Base-by-base conservation (phyloP, 1,140 invertebrate genomes). In the Drosophila lacteicornis region DNA sequence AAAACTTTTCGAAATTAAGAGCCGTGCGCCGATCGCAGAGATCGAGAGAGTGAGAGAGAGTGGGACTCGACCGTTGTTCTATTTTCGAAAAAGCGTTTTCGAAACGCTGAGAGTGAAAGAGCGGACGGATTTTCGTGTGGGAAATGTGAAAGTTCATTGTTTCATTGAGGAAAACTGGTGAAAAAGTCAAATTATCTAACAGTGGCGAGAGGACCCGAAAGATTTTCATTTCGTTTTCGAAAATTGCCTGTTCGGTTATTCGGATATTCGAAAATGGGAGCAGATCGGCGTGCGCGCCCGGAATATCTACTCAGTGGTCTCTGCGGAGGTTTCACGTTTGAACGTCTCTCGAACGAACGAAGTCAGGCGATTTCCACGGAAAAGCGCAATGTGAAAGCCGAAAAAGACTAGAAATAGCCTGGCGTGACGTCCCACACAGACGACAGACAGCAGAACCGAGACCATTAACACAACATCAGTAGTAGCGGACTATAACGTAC, bases 261-360 rank as follows among this genome's bases (percentile, higher is more conserved):
- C 83, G 83, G 30, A 7, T 33, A 33, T 33, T 33, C 30, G 30
- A 9, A 90, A 86, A 73, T 51, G 38, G 57, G 62, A 78, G 68
- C 58, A 65, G 33, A 33, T 49, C 61, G 67, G 68, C 59, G 75
- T 53, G 69, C 76, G 80, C 70, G 80, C 70, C 75, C 55, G 65
- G 63, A 82, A 66, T 83, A 74, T 77, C 51, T 76, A 62, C 87
- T 92, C 90, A 92, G 91, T 92, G 91, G 86, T 92, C 91, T 92
- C 91, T 91, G 88, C 91, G 91, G 91, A 92, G 91, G 91, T 92
- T 92, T 92, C 88, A 92, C 91, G 90, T 92, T 88, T 83, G 90
- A 92, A 92, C 91, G 91, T 91, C 79, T 82, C 65, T 68, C 62
- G 66, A 68, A 69, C 66, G 62, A 69, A 69, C 36, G 62, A 69